Evolutionary conservation across 2,888 invertebrate species (phyloP).

Genomic region (Sinopyrophorus schimmeli): DNA sequence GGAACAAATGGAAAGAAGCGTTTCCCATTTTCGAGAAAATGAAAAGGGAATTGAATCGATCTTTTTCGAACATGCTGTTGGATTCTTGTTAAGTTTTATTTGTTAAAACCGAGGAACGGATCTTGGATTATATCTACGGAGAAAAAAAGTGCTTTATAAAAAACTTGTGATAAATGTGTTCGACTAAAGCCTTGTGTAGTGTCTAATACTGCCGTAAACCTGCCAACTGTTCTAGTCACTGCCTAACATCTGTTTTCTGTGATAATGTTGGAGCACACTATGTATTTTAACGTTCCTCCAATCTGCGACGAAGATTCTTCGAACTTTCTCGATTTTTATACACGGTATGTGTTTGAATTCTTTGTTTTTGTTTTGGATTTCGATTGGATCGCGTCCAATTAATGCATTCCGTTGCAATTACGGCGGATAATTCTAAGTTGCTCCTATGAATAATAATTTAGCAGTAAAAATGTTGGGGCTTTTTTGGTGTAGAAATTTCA

Average conservation of each 20-base stretch:
- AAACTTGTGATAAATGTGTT: slow-evolving; percentile 25
- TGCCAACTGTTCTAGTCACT: slow-evolving; percentile 36
- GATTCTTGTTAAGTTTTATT: not conserved
- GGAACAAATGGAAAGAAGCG: slow-evolving; percentile 5
- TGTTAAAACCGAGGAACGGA: not conserved
- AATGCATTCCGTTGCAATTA: too few species aligned
- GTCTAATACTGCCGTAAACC: slow-evolving; percentile 27
- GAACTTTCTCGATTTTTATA: slow-evolving; percentile 54
- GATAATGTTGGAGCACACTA: slow-evolving; percentile 49
- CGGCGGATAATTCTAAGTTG: too few species aligned
- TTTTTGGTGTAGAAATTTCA: too few species aligned
- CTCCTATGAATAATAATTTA: too few species aligned
- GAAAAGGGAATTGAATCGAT: slow-evolving; percentile 3
- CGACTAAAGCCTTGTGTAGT: slow-evolving; percentile 24
- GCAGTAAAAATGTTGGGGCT: too few species aligned
- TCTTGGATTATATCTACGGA: slow-evolving; percentile 13
- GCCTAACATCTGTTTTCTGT: slow-evolving; percentile 35
- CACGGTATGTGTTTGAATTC: slow-evolving; percentile 49
- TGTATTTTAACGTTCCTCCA: slow-evolving; percentile 52
- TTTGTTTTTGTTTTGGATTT: slow-evolving; percentile 12
- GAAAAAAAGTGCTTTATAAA: slow-evolving; percentile 15
- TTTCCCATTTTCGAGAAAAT: slow-evolving; percentile 14
- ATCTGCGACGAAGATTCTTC: slow-evolving; percentile 50
- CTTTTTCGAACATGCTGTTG: not conserved
- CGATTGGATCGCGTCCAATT: slow-evolving; percentile 5